These are phyloP conservation scores for Nansenia antarctica DNA, from an alignment of 2,113 vertebrate genomes.

Conservation along the genomic window DNA sequence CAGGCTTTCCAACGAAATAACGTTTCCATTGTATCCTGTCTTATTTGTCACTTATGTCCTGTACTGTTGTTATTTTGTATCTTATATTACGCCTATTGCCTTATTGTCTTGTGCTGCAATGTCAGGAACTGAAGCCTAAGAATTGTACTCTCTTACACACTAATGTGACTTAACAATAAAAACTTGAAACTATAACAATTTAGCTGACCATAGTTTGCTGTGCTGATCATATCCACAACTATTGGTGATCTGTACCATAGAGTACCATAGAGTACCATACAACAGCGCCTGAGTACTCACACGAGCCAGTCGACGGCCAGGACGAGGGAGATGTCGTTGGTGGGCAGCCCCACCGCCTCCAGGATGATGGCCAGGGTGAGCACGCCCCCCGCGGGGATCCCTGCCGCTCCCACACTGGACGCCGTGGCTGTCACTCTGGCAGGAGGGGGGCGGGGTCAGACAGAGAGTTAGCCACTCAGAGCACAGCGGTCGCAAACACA, in stretches of 20 bases:
- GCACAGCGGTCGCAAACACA: neutral
- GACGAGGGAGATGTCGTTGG: constrained; percentile 85
- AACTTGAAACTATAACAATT: too few relatives aligned
- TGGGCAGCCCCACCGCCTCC: constrained; percentile 84
- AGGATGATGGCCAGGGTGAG: constrained; percentile 89
- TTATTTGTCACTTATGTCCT: too few relatives aligned
- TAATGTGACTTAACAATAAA: too few relatives aligned
- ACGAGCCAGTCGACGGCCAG: constrained; percentile 92
- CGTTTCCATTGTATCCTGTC: too few relatives aligned
- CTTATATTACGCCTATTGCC: too few relatives aligned
- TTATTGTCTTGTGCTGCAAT: too few relatives aligned
- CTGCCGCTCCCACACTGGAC: constrained; percentile 89
- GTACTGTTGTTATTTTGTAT: too few relatives aligned
- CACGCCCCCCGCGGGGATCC: constrained; percentile 87
- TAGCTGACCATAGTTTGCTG: too few relatives aligned
- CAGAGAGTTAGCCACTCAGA: neutral
- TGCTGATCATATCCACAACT: too few relatives aligned
- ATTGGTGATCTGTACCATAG: neutral
- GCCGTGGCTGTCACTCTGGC: constrained; percentile 87
- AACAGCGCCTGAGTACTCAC: constrained; percentile 77
- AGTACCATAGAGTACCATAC: neutral
- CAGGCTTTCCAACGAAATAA: too few relatives aligned
- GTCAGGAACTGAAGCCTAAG: too few relatives aligned
- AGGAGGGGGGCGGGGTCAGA: neutral
- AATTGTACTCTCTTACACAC: too few relatives aligned